These are phyloP conservation scores for Grammomys surdaster DNA, from an alignment of 2,113 vertebrate species.

Conservation along the genomic window DNA sequence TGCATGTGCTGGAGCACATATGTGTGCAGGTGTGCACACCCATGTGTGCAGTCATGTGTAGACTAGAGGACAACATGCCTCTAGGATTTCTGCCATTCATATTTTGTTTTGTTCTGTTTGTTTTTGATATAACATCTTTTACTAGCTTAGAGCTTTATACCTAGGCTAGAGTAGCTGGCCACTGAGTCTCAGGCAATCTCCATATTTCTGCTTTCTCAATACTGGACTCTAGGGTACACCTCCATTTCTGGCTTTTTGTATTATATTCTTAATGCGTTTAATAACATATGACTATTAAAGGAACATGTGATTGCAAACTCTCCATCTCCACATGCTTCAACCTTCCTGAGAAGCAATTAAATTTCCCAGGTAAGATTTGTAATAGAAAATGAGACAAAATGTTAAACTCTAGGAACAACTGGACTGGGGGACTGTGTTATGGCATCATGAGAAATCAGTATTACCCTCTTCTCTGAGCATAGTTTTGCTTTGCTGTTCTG, in stretches of 20 bases:
- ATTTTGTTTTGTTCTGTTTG: background rate
- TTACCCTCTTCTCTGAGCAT: background rate
- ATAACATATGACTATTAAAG: background rate
- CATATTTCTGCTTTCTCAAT: background rate
- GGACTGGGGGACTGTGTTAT: background rate
- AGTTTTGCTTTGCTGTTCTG: background rate
- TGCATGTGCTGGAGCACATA: too few species aligned
- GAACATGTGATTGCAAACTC: background rate
- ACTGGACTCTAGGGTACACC: background rate
- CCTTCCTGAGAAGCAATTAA: background rate
- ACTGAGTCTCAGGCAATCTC: background rate
- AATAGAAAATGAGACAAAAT: background rate
- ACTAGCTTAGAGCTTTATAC: background rate
- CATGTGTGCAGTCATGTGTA: background rate
- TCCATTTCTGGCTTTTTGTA: background rate
- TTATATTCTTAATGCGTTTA: background rate
- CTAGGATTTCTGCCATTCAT: background rate
- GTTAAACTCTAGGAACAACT: background rate
- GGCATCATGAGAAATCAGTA: background rate
- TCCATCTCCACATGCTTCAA: background rate
- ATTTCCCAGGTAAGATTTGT: background rate
- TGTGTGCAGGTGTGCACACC: background rate
- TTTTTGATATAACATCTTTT: background rate
- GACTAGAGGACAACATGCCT: background rate
- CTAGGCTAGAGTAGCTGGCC: background rate